Evolutionary conservation across 2,888 invertebrate genomes (phyloP).

Genomic region (Drosophila macrospina): DNA sequence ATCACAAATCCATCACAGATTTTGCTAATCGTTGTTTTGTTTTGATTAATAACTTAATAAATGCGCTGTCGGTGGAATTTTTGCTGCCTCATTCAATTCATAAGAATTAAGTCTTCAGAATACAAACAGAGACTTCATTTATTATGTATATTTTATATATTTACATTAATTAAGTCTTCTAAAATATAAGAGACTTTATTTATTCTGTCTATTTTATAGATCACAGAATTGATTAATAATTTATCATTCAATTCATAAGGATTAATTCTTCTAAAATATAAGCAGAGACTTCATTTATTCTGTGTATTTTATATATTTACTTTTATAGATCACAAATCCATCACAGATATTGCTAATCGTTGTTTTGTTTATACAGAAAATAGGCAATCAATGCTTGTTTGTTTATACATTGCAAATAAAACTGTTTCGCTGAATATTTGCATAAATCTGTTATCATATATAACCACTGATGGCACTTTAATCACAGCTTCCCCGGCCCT

Average conservation of each 20-base stretch:
- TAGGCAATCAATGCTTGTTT: constrained; percentile 49
- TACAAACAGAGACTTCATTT: neutral
- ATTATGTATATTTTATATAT: too few species aligned
- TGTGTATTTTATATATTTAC: too few species aligned
- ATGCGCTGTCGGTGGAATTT: neutral
- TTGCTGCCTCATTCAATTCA: neutral
- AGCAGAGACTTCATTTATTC: neutral
- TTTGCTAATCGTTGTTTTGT: too few species aligned
- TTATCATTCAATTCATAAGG: neutral
- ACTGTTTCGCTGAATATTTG: constrained; percentile 19
- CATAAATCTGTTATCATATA: constrained; percentile 54
- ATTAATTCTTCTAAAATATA: neutral
- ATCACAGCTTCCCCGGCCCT: constrained; percentile 33
- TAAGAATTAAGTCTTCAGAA: neutral
- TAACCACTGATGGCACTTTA: constrained; percentile 51
- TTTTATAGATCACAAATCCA: neutral
- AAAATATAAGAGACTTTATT: too few species aligned
- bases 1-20: neutral
- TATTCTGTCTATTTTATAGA: too few species aligned
- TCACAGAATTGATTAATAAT: too few species aligned
- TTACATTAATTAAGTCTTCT: too few species aligned
- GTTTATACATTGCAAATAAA: constrained; percentile 32
- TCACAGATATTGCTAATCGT: too few species aligned
- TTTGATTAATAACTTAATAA: constrained; percentile 21
- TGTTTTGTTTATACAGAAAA: neutral